Evolutionary conservation across 1,140 invertebrate species (phyloP).

Genomic region (Subanguina moxae): DNA sequence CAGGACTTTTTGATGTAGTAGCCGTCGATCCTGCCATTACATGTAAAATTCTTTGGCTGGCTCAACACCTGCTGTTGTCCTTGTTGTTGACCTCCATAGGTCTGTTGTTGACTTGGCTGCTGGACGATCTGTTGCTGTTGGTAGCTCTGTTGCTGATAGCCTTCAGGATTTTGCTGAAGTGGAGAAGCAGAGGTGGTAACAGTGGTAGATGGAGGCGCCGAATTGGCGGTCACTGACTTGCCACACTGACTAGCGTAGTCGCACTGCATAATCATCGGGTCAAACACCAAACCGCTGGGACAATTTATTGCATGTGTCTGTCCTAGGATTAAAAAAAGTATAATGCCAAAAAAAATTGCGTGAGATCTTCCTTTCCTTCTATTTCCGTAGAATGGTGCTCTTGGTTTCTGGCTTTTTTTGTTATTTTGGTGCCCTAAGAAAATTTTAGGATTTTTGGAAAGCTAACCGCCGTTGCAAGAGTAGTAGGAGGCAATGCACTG

Average conservation of each 20-base stretch:
- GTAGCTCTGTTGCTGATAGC: neutral
- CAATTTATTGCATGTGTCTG: neutral
- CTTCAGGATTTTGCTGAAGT: neutral
- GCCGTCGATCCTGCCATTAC: slow-evolving; percentile 2
- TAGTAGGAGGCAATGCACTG: neutral
- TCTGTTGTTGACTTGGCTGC: neutral
- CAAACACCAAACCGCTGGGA: neutral
- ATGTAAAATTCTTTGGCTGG: slow-evolving; percentile 8
- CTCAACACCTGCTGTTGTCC: too few relatives aligned
- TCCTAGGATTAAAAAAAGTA: neutral
- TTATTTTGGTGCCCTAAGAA: too few relatives aligned
- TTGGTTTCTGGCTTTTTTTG: too few relatives aligned
- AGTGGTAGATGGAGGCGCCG: neutral
- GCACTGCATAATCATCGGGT: neutral
- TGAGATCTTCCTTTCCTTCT: too few relatives aligned
- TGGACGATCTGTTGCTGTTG: slow-evolving; percentile 9
- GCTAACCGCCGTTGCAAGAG: neutral
- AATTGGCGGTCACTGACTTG: neutral
- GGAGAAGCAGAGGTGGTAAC: neutral
- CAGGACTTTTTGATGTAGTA: neutral
- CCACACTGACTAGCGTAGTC: slow-evolving; percentile 6
- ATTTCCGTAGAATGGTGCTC: too few relatives aligned
- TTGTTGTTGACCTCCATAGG: neutral
- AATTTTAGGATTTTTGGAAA: neutral
- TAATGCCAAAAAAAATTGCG: neutral